phyloP scores from a whole-genome alignment of 2,113 vertebrate species.

The Coptodon rendalli region DNA sequence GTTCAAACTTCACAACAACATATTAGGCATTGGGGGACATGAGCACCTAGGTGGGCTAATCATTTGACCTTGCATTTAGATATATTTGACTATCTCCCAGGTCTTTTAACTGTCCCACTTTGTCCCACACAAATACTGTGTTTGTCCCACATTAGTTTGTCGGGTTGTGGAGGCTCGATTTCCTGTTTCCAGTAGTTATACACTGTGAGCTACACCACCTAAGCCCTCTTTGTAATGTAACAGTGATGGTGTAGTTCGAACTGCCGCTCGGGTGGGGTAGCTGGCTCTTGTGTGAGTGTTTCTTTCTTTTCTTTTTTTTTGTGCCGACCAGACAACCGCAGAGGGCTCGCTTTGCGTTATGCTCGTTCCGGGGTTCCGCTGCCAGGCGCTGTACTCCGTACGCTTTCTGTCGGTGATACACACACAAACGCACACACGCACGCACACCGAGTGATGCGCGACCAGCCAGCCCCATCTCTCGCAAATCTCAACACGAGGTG shows the following conservation, averaged over 20 bases:
- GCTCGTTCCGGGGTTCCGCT: conserved; percentile 58
- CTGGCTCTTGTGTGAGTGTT: neutral
- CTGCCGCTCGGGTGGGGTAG: conserved; percentile 17
- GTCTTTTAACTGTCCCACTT: neutral
- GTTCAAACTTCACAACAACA: neutral
- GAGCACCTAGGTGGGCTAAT: neutral
- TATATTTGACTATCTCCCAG: neutral
- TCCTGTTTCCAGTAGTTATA: neutral
- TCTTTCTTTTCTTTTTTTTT: neutral
- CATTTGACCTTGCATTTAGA: neutral
- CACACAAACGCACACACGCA: neutral
- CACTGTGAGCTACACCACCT: neutral
- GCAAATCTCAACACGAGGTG: conserved; percentile 1
- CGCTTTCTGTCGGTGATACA: conserved; percentile 16
- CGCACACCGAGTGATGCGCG: conserved; percentile 30
- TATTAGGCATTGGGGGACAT: neutral
- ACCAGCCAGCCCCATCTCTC: conserved; percentile 14
- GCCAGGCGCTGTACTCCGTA: conserved; percentile 3
- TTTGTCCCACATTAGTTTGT: neutral
- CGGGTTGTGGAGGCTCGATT: neutral
- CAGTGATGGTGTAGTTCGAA: neutral
- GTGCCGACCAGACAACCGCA: conserved; percentile 50
- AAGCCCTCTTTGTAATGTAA: neutral
- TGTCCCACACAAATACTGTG: neutral
- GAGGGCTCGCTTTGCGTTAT: conserved; percentile 31